Conservation (phyloP, 2,113 vertebrate genomes). For the Bucco capensis region DNA sequence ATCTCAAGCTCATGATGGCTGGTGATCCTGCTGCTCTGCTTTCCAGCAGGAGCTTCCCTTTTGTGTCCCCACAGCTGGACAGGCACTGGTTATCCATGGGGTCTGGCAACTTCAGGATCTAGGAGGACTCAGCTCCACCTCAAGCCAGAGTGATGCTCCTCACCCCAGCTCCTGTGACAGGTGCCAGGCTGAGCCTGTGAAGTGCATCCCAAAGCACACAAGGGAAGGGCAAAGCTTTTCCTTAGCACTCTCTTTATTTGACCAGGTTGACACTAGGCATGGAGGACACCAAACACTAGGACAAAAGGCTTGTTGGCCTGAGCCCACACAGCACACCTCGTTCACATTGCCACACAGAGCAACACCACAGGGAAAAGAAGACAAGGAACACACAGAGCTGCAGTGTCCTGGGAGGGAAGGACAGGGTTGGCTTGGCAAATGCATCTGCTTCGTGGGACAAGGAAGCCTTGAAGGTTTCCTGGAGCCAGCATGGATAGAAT, state of each 20-base stretch:
- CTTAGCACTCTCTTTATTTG: conserved; percentile 55
- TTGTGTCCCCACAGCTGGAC: background rate
- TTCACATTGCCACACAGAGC: background rate
- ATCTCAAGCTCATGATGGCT: background rate
- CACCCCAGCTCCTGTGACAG: accelerated
- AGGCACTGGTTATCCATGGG: background rate
- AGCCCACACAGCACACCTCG: background rate
- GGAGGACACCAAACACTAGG: background rate
- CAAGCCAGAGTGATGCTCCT: accelerated
- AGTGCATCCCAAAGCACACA: background rate
- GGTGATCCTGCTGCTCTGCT: background rate
- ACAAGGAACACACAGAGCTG: background rate
- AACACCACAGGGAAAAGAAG: background rate
- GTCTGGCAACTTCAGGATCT: background rate
- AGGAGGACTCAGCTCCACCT: background rate
- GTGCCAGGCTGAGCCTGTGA: background rate
- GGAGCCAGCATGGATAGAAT: background rate
- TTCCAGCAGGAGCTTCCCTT: background rate
- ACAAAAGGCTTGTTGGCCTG: background rate
- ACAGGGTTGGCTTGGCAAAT: background rate
- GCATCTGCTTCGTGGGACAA: background rate
- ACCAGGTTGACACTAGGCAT: background rate
- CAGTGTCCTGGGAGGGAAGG: background rate
- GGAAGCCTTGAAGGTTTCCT: background rate
- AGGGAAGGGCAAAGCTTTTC: background rate